phyloP scores from a whole-genome alignment of 2,113 vertebrate genomes.

The Balaenoptera acutorostrata region DNA sequence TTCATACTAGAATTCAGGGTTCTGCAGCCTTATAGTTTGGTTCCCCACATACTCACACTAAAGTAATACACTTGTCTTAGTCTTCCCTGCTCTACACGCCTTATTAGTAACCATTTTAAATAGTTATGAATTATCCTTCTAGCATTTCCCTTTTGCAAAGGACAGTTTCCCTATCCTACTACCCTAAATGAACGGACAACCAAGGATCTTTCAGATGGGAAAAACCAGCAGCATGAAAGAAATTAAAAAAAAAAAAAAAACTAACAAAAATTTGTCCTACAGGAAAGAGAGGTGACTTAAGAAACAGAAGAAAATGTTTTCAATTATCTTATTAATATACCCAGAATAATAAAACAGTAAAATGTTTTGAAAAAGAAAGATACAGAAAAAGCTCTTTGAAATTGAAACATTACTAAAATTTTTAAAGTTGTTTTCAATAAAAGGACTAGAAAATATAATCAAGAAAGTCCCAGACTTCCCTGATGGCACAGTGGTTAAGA shows the following conservation, averaged over 20 bases:
- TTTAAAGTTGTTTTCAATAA: not conserved
- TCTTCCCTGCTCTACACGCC: not conserved
- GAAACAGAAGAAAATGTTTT: not conserved
- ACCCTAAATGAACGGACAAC: not conserved
- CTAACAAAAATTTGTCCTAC: not conserved
- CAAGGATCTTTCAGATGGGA: not conserved
- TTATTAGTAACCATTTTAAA: not conserved
- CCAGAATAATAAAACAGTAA: not conserved
- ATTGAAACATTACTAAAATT: not conserved
- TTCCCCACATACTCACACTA: not conserved
- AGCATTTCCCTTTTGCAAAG: not conserved
- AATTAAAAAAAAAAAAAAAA: not conserved
- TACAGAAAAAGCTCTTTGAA: not conserved
- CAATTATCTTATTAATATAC: not conserved
- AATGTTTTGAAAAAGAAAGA: not conserved
- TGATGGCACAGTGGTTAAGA: no score
- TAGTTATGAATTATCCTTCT: not conserved
- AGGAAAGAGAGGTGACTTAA: not conserved
- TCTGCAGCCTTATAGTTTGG: not conserved
- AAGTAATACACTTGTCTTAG: not conserved
- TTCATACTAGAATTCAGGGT: not conserved
- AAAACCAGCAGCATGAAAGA: not conserved
- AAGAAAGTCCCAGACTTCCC: not conserved
- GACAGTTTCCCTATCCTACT: not conserved
- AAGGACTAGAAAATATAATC: not conserved